Evolutionary conservation across 64 coral and sea anemone genomes (phyloP).

Genomic region (Porites australiensis): DNA sequence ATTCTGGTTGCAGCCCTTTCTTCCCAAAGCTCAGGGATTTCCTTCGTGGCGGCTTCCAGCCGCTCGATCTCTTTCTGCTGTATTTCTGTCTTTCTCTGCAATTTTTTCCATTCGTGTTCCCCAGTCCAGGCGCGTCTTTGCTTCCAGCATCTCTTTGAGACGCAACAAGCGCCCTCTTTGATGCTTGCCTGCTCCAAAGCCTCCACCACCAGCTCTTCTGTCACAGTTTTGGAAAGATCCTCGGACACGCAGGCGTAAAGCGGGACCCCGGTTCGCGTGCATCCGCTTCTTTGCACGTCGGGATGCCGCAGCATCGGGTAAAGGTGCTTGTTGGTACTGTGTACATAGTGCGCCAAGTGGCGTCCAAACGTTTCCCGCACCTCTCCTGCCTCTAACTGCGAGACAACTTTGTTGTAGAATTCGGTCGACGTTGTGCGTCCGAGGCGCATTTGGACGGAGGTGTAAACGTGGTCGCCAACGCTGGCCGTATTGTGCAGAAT

Average conservation of each 20-base stretch:
- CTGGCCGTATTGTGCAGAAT: too few species aligned
- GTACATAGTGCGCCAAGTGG: constrained; percentile 16
- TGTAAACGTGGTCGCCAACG: too few species aligned
- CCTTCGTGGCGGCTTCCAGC: too few species aligned
- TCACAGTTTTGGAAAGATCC: background rate
- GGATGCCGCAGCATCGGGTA: background rate
- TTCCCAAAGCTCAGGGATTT: too few species aligned
- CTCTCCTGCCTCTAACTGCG: constrained; percentile 49
- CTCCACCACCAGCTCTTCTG: background rate
- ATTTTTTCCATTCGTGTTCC: too few species aligned
- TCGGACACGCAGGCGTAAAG: background rate
- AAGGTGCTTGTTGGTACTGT: background rate
- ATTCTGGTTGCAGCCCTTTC: too few species aligned
- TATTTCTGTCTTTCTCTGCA: too few species aligned
- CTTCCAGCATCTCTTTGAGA: too few species aligned
- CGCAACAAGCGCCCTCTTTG: background rate
- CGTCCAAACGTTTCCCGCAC: background rate
- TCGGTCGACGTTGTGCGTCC: background rate
- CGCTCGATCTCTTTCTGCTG: too few species aligned
- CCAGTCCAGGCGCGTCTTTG: too few species aligned
- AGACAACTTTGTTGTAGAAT: constrained; percentile 44
- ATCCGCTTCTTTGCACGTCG: constrained; percentile 1
- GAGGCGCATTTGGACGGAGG: too few species aligned
- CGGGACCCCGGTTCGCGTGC: constrained; percentile 3
- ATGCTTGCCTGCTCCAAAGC: background rate